A percentile compares a stretch with the other conserved stretches of the same genome.
Evolutionary conservation across 1,140 invertebrate species (phyloP).

Genomic region (Drosophila lini): DNA sequence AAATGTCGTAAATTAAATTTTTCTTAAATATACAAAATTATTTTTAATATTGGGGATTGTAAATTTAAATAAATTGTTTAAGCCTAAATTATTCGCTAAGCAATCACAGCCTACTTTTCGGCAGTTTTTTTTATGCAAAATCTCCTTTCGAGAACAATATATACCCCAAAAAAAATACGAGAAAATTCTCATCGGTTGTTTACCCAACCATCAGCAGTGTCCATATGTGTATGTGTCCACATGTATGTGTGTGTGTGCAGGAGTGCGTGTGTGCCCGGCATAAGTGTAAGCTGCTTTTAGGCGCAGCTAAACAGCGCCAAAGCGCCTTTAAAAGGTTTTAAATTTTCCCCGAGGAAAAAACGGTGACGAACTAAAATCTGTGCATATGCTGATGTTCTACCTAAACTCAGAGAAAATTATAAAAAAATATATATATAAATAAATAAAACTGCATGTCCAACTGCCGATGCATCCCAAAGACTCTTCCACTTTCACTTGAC

Average conservation of each 20-base stretch:
- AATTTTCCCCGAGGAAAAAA: conserved; percentile 28
- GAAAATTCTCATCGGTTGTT: conserved; percentile 47
- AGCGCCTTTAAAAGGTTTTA: conserved; percentile 77
- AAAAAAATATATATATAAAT: background rate
- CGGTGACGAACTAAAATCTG: background rate
- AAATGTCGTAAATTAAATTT: too few relatives aligned
- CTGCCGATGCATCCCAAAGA: background rate
- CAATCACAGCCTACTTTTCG: background rate
- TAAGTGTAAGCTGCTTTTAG: conserved; percentile 72
- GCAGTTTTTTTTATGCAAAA: background rate
- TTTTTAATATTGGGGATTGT: too few relatives aligned
- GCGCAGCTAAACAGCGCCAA: conserved; percentile 65
- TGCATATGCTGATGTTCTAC: background rate
- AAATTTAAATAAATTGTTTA: too few relatives aligned
- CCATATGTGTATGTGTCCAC: conserved; percentile 8
- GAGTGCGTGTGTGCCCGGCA: conserved; percentile 25
- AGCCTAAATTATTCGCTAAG: too few relatives aligned
- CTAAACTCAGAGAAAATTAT: background rate
- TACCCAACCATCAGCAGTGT: conserved; percentile 37
- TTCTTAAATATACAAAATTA: too few relatives aligned
- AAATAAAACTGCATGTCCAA: background rate
- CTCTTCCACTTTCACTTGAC: conserved; percentile 33
- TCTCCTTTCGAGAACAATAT: background rate
- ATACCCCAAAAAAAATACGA: conserved; percentile 30
- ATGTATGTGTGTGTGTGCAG: background rate